phyloP scores from a whole-genome alignment of 2,888 invertebrate genomes.

The Drosophila testacea region DNA sequence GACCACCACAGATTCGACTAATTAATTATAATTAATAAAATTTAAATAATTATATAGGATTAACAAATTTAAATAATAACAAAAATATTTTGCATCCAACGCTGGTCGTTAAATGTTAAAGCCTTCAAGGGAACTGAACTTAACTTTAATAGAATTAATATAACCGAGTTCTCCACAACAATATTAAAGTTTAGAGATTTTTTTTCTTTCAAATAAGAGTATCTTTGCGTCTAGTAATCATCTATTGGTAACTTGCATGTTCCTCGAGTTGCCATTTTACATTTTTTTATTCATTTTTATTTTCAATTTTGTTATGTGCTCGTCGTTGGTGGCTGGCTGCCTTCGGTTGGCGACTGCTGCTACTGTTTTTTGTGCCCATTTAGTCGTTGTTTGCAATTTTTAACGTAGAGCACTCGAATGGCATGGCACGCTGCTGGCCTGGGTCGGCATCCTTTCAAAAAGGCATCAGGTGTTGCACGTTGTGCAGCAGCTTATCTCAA shows the following conservation, averaged over 20 bases:
- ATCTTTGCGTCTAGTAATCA: neutral
- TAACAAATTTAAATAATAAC: too few relatives aligned
- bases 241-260: conserved; percentile 17
- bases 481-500: conserved; percentile 84
- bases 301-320: conserved; percentile 66
- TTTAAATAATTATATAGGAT: too few relatives aligned
- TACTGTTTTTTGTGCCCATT: conserved; percentile 71
- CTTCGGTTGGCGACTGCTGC: conserved; percentile 41
- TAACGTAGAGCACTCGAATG: conserved; percentile 60
- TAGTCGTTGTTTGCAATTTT: conserved; percentile 77
- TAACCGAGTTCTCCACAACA: too few relatives aligned
- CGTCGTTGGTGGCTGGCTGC: conserved; percentile 34
- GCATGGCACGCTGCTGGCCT: conserved; percentile 30
- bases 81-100: too few relatives aligned
- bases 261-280: conserved; percentile 30
- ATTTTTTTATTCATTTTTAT: conserved; percentile 49
- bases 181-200: too few relatives aligned
- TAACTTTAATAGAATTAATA: too few relatives aligned
- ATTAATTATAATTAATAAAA: too few relatives aligned
- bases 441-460: conserved; percentile 73
- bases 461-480: conserved; percentile 83
- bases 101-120: too few relatives aligned
- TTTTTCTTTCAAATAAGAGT: conserved; percentile 7
- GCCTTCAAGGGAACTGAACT: too few relatives aligned
- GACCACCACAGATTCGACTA: too few relatives aligned